Evolutionary conservation across 2,888 invertebrate genomes (phyloP), one percentile per base, ranked within the genome.

Genomic region (Pherbina coryleti): DNA sequence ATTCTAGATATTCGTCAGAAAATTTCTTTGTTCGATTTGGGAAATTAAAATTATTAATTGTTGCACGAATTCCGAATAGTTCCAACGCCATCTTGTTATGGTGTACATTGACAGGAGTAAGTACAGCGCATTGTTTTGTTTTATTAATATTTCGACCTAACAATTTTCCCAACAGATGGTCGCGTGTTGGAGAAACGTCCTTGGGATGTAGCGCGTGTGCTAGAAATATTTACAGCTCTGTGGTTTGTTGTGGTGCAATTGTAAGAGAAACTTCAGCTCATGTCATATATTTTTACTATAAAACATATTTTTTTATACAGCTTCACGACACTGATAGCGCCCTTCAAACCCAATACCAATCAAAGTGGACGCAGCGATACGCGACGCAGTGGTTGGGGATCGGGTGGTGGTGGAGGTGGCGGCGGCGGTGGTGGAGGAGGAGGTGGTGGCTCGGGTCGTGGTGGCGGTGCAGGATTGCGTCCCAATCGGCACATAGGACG

Each of bases 171-270:
- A 51, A 73, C 60, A 87, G 87, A 84, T 85, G 87, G 87, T 80
- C 85, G 84, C 19, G 83, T 87, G 7, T 84, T 84, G 82, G 84
- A 86, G 78, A 84, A 83, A 66, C 84, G 87, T 72, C 87, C 87
- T 79, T 87, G 87, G 87, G 84, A 86, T 78, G 78, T 83, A 76
- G 80, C 82, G 5, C 86, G 87, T 9, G 22, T 87, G 37, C 72
- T 84, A 4, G 86, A 82, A 77, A 83, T 87, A 22, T 86, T 86
- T 55, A 37, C 81, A 5, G 82, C 81, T 3, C 64, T 87, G 11
- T 87, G 87, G 87, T 80, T 84, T 31, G 19, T 86, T 22, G 76
- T 87, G 2, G 51, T 84, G n/a, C 83, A 86, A 49, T 85, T 87
- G 87, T 87, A 82, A 84, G 85, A 60, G 3, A 73, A 53, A 2